phyloP scores from a whole-genome alignment of 2,113 vertebrate species.

The Seriola aureovittata region DNA sequence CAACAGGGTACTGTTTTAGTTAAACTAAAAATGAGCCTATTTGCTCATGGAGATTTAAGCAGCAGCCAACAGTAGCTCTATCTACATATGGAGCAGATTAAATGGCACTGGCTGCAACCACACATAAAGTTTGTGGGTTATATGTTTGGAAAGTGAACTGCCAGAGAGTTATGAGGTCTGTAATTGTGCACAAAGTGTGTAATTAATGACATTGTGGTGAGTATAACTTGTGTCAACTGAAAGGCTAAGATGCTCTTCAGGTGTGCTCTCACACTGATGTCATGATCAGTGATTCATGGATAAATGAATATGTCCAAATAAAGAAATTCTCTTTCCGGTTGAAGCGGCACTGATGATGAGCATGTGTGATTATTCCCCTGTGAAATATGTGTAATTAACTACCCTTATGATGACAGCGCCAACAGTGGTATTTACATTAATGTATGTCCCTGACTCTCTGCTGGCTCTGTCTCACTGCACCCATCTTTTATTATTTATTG shows the following conservation, averaged over 20 bases:
- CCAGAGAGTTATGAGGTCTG: too few species aligned
- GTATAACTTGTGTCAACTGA: too few species aligned
- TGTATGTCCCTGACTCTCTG: constrained; percentile 1
- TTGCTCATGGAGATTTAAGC: not conserved
- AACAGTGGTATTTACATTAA: constrained; percentile 26
- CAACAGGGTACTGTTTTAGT: constrained; percentile 2
- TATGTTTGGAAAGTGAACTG: too few species aligned
- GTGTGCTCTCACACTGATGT: too few species aligned
- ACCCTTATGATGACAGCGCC: not conserved
- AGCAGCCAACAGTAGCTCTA: not conserved
- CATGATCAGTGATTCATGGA: too few species aligned
- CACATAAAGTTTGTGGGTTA: too few species aligned
- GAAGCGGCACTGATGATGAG: not conserved
- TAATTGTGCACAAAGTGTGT: too few species aligned
- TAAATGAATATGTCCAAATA: not conserved
- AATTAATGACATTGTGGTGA: too few species aligned
- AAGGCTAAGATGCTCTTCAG: too few species aligned
- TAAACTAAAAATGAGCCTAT: not conserved
- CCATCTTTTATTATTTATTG: constrained; percentile 41
- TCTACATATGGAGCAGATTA: not conserved
- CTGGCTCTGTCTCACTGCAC: constrained; percentile 30
- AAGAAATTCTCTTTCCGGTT: not conserved
- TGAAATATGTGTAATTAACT: not conserved
- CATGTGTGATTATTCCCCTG: not conserved
- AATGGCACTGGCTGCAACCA: not conserved